Evolutionary conservation across 2,113 vertebrate species (phyloP), one percentile per base, ranked within the genome.

Genomic region (Erythrolamprus reginae): DNA sequence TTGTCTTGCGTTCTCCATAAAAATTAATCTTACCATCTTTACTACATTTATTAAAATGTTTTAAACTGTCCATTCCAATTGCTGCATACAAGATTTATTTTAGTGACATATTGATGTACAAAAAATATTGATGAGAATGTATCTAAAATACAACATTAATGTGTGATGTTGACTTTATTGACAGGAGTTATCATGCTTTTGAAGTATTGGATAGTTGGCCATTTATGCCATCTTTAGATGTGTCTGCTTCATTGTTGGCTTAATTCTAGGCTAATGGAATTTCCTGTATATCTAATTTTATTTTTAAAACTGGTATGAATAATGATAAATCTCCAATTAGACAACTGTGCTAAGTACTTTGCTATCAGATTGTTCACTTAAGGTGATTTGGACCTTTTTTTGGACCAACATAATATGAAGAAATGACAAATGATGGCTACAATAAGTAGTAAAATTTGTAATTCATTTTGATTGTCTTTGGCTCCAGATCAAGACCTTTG

Each of bases 351-450:
- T 26, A 9, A 21, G 19, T 42, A 53, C 13, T 47, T 38, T 83
- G 50, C 13, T 10, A 45, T 28, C 6, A n/a, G 55, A 38, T 50
- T 90, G n/a, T 4, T 86, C 19, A 19, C 33, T 47, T 90, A 61
- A 26, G 15, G 53, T 7, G 58, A 4, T 51, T 3, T 92, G 89
- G 82, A 93, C 93, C 89, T 65, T 86, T 33, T 84, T 24, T 58
- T 52, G 53, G 65, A 53, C 19, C 86, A 86, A 90, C 42, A 84
- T 24, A 3, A 0, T 7, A 8, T 23, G 92, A 26, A 82, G 50
- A 21, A 85, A 24, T 28, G 91, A 13, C 48, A 17, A 42, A 15
- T 19, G 2, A 50, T 55, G 56, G 0, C 82, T 91, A 90, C 65
- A 89, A 88, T 17, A 91, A 0, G 17, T 93, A 92, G 83, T 91